Conservation (phyloP, 2,888 invertebrate species). For the Neria commutata region DNA sequence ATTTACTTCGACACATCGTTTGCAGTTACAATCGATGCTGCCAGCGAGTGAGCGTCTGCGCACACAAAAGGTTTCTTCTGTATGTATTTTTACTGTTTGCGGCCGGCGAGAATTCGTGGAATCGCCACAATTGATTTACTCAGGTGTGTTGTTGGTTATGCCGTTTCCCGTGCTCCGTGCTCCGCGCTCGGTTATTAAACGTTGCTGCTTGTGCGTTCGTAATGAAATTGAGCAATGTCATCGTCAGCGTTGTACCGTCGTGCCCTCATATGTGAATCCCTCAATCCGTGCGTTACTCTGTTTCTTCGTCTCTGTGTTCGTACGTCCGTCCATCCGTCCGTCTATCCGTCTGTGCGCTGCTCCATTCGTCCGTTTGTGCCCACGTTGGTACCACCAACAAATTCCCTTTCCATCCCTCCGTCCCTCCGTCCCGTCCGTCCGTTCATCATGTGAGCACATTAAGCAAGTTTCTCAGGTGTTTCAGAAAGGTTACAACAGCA, state of each 20-base stretch:
- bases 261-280: too few species aligned
- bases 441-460: constrained; percentile 46
- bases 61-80: constrained; percentile 10
- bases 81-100: constrained; percentile 42
- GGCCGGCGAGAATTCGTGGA: constrained; percentile 56
- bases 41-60: background rate
- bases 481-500: constrained; percentile 38
- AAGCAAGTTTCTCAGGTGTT: constrained; percentile 54
- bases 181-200: background rate
- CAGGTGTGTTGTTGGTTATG: constrained; percentile 53
- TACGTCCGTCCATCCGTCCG: too few species aligned
- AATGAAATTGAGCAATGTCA: background rate
- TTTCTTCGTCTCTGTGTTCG: too few species aligned
- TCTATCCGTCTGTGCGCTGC: too few species aligned
- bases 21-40: background rate
- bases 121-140: constrained; percentile 62
- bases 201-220: background rate
- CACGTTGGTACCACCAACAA: too few species aligned
- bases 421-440: background rate
- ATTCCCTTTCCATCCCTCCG: background rate
- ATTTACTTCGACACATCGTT: background rate
- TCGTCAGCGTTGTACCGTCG: too few species aligned
- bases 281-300: too few species aligned
- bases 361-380: too few species aligned
- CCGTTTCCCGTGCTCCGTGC: background rate